phyloP scores from a whole-genome alignment of 2,797 vertebrate species.

The Karalla daura region DNA sequence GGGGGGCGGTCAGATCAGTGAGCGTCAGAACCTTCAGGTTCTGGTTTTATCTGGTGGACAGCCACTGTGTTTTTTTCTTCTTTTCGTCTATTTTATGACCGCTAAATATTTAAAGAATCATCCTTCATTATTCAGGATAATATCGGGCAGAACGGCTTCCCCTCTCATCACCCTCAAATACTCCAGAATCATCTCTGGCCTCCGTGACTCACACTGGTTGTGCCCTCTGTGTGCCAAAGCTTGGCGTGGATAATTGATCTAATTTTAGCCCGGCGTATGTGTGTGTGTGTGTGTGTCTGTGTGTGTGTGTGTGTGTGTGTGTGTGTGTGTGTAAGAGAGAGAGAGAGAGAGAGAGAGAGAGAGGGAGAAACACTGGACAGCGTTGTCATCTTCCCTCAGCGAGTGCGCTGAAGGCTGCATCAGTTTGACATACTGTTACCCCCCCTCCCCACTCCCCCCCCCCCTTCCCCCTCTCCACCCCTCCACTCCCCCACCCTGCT shows the following conservation, averaged over 20 bases:
- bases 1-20: not conserved
- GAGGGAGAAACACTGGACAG: constrained; percentile 45
- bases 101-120: constrained; percentile 10
- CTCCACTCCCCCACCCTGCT: constrained; percentile 4
- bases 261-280: constrained; percentile 69
- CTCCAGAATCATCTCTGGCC: constrained; percentile 34
- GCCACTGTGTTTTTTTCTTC: not conserved
- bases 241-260: constrained; percentile 72
- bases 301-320: constrained; percentile 17
- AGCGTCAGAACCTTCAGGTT: not conserved
- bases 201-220: constrained; percentile 40
- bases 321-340: no score
- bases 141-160: not conserved
- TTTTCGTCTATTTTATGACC: constrained; percentile 3
- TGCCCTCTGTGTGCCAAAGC: constrained; percentile 49
- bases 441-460: not conserved
- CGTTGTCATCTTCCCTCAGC: constrained; percentile 55
- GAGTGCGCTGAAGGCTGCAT: constrained; percentile 51
- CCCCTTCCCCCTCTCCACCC: constrained; percentile 7
- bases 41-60: not conserved
- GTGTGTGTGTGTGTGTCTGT: constrained; percentile 41
- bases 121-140: constrained; percentile 1
- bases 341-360: no score
- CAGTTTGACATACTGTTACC: constrained; percentile 49
- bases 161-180: constrained; percentile 14